These are phyloP conservation scores for Sinocyclocheilus grahami DNA, from an alignment of 2,113 vertebrate species.

Conservation along the genomic window DNA sequence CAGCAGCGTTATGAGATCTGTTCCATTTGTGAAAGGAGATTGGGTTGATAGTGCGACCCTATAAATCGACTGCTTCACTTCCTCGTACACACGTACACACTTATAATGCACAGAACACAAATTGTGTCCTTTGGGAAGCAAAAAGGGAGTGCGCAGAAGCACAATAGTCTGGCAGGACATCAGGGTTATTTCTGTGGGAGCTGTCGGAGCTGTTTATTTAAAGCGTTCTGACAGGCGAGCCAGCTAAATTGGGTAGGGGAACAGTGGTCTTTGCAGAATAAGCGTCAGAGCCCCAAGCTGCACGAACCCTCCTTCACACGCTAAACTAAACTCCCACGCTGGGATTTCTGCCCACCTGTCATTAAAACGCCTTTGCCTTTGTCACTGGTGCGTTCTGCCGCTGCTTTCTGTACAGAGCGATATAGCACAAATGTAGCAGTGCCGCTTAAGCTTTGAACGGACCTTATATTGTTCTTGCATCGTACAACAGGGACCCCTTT, in stretches of 20 bases:
- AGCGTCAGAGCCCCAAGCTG: conserved; percentile 16
- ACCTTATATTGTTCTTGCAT: conserved; percentile 1
- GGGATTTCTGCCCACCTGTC: conserved; percentile 46
- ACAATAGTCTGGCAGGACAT: conserved; percentile 39
- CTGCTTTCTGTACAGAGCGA: background rate
- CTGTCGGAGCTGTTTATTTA: conserved; percentile 49
- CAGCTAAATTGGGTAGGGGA: conserved; percentile 42
- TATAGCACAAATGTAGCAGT: background rate
- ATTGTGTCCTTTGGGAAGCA: conserved; percentile 34
- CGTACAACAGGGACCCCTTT: background rate
- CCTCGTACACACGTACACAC: background rate
- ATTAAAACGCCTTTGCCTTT: conserved; percentile 36
- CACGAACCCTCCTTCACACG: conserved; percentile 22
- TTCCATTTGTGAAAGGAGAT: conserved; percentile 40
- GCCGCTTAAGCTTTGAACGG: background rate
- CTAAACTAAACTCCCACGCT: conserved; percentile 40
- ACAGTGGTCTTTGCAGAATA: conserved; percentile 33
- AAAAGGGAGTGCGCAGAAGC: conserved; percentile 27
- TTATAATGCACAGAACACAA: conserved; percentile 32
- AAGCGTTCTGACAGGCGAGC: conserved; percentile 45
- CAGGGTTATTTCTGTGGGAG: conserved; percentile 42
- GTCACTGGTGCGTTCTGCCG: background rate
- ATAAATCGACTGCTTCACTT: conserved; percentile 44
- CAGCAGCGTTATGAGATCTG: background rate
- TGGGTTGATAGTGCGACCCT: conserved; percentile 21